Evolutionary conservation across 2,113 vertebrate genomes (phyloP).

Genomic region (Steatornis caripensis): DNA sequence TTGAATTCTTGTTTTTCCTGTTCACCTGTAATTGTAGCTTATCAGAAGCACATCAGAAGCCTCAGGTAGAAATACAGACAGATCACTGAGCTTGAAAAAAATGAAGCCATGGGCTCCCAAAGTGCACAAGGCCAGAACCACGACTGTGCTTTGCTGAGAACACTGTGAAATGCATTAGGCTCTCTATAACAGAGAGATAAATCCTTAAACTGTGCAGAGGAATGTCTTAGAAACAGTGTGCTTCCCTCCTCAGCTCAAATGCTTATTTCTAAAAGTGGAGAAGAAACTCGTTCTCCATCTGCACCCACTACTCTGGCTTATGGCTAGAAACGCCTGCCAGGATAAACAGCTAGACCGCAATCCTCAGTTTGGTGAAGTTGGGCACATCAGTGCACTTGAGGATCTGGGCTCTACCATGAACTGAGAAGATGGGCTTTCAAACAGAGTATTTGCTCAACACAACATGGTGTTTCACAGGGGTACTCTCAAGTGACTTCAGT

Average conservation of each 20-base stretch:
- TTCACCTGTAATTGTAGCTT: constrained; percentile 38
- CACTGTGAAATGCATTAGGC: neutral
- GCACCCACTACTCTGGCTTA: neutral
- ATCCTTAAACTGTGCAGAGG: neutral
- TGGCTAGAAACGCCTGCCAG: neutral
- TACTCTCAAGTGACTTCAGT: neutral
- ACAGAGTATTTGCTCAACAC: neutral
- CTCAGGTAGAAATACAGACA: constrained; percentile 10
- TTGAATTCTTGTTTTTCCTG: constrained; percentile 53
- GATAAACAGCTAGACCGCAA: neutral
- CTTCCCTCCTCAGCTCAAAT: neutral
- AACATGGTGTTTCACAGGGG: neutral
- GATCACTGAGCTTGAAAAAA: constrained; percentile 36
- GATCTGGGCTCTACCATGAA: neutral
- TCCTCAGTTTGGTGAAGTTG: neutral
- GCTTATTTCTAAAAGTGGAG: neutral
- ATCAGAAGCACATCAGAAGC: constrained; percentile 60
- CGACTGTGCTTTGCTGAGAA: neutral
- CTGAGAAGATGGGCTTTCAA: neutral
- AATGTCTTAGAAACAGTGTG: neutral
- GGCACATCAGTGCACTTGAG: neutral
- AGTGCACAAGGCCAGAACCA: neutral
- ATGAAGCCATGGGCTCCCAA: neutral
- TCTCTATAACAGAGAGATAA: neutral
- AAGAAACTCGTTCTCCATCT: neutral